Percentiles rank a stretch among this genome's conserved stretches.
Evolutionary conservation across 2,888 invertebrate species (phyloP).

Genomic region (Sclerodermus sp.): DNA sequence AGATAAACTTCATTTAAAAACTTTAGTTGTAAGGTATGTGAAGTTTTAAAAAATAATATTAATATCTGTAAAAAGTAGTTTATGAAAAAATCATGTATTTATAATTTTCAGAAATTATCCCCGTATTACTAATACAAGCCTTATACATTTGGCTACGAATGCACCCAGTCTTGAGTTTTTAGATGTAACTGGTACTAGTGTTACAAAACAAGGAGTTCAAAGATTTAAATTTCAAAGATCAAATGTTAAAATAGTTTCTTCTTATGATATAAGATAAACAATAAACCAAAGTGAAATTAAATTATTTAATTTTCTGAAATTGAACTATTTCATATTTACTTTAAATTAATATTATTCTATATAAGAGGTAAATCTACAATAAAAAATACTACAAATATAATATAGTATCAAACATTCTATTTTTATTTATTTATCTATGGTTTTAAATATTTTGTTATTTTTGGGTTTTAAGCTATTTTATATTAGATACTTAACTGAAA

Average conservation of each 20-base stretch:
- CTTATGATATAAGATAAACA: constrained; percentile 40
- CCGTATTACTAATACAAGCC: constrained; percentile 65
- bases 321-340: no score
- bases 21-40: constrained; percentile 50
- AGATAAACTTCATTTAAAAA: constrained; percentile 49
- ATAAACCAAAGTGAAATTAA: neutral
- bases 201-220: constrained; percentile 66
- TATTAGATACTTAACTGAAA: no score
- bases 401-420: no score
- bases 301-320: no score
- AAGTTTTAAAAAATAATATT: neutral
- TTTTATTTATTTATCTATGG: no score
- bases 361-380: no score
- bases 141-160: constrained; percentile 65
- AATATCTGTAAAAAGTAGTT: neutral
- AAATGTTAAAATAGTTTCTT: constrained; percentile 54
- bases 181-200: constrained; percentile 70
- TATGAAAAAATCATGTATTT: neutral
- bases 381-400: no score
- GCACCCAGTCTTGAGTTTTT: constrained; percentile 64
- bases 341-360: no score
- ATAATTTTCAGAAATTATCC: constrained; percentile 62
- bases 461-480: no score
- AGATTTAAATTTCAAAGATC: constrained; percentile 65
- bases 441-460: no score